Percentiles rank a stretch among this genome's conserved stretches.
phyloP scores from a whole-genome alignment of 2,113 vertebrate genomes.

The Lutjanus erythropterus region DNA sequence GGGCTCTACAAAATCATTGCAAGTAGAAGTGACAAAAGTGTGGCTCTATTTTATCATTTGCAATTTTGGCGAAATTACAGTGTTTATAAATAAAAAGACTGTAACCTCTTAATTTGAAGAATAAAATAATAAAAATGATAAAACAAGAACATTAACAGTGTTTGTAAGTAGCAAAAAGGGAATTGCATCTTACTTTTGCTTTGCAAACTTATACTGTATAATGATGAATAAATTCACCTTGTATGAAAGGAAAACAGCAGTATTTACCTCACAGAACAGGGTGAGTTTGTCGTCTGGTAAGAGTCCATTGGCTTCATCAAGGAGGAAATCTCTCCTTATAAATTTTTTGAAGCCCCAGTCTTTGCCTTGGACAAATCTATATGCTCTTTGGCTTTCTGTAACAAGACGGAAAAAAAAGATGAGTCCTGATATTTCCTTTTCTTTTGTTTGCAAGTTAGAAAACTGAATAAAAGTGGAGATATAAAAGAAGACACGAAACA shows the following conservation, averaged over 20 bases:
- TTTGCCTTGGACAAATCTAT: conserved; percentile 99
- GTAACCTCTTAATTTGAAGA: background rate
- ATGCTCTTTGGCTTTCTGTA: conserved; percentile 99
- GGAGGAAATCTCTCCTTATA: conserved; percentile 98
- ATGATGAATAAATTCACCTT: no score
- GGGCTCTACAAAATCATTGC: background rate
- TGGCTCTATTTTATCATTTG: background rate
- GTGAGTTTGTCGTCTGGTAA: conserved; percentile 99
- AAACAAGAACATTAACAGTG: no score
- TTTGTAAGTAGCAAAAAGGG: no score
- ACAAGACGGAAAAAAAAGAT: background rate
- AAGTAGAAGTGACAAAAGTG: background rate
- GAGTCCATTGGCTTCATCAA: conserved; percentile 98
- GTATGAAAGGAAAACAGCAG: background rate
- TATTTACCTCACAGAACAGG: conserved; percentile 94
- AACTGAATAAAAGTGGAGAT: background rate
- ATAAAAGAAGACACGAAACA: background rate
- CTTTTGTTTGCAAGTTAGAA: background rate
- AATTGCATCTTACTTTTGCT: no score
- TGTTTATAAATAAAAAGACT: background rate
- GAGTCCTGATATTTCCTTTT: background rate
- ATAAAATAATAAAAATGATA: no score
- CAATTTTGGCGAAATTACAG: background rate
- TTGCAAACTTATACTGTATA: no score
- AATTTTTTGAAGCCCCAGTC: conserved; percentile 99